phyloP scores from a whole-genome alignment of 2,113 vertebrate genomes.

The Cottus gobio region DNA sequence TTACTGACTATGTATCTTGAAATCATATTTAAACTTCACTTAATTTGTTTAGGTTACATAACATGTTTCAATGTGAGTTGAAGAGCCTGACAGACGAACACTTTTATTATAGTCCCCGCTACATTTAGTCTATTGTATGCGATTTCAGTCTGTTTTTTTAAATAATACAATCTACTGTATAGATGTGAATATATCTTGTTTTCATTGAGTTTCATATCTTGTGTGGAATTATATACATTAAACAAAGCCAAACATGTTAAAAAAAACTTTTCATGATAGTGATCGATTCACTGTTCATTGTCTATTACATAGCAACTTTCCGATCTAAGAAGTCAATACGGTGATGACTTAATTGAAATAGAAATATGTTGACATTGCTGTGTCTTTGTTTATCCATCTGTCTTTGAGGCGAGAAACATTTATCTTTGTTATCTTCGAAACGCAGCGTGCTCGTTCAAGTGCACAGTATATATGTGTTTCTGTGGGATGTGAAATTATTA shows the following conservation, averaged over 20 bases:
- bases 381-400: constrained; percentile 32
- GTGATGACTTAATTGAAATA: not conserved
- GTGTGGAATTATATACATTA: not conserved
- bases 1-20: not conserved
- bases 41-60: not conserved
- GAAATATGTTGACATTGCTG: constrained; percentile 10
- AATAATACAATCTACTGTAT: not conserved
- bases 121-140: not conserved
- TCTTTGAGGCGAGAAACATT: constrained; percentile 2
- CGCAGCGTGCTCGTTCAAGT: constrained; percentile 6
- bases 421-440: constrained; percentile 30
- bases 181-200: not conserved
- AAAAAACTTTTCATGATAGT: not conserved
- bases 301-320: not conserved
- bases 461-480: constrained; percentile 9
- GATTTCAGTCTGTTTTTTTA: not conserved
- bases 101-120: not conserved
- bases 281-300: not conserved
- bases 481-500: constrained; percentile 29
- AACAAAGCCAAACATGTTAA: not conserved
- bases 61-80: not conserved
- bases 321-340: not conserved
- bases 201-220: not conserved
- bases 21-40: not conserved
- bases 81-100: not conserved